Base-by-base conservation (phyloP, 1,140 invertebrate genomes). In the Diprion similis region DNA sequence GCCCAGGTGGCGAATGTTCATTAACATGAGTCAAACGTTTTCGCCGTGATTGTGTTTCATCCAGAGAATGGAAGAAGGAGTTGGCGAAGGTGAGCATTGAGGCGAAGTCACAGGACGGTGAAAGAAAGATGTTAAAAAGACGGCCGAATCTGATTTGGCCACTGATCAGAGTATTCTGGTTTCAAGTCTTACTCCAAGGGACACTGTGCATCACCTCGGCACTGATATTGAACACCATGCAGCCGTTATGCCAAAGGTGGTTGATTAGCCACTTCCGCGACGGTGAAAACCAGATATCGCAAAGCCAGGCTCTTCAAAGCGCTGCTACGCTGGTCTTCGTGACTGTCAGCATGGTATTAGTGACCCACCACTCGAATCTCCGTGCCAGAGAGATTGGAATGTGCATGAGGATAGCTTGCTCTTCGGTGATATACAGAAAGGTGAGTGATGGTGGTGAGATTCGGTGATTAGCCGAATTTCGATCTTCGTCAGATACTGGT, bases 361-460 rank as follows among this genome's bases (percentile, higher is more conserved):
- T 89, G 4, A 45, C 74, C 13, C 90, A 91, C 68, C 90, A 92
- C 48, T 83, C 81, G 0, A 86, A 84, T 24, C 75, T 89, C 10
- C 81, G 82, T 15, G 78, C 86, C 37, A 84, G 88, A 46, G 84
- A 88, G 67, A 88, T 90, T 11, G 92, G 92, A 18, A 92, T 92
- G 91, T 87, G 89, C 76, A 77, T 92, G 2, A 83, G 91, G 71
- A 78, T 92, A 11, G 90, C 91, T 4, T 89, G 90, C 46, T 90
- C 90, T 71, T 89, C 91, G 0, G 79, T 92, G 0, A 86, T 93
- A 78, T 93, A 92, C 73, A 88, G 91, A 86, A 93, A 92, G 88
- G 92, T 37, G 24, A 37, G 24, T 37, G 24, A 37, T 4, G n/a
- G 15, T 69, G 15, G 6, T 90, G 84, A 37, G 24, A 37, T 37